These are phyloP conservation scores for Halichondria panicea DNA, from an alignment of 37 sponge, comb jelly and placozoan genomes.

Conservation along the genomic window DNA sequence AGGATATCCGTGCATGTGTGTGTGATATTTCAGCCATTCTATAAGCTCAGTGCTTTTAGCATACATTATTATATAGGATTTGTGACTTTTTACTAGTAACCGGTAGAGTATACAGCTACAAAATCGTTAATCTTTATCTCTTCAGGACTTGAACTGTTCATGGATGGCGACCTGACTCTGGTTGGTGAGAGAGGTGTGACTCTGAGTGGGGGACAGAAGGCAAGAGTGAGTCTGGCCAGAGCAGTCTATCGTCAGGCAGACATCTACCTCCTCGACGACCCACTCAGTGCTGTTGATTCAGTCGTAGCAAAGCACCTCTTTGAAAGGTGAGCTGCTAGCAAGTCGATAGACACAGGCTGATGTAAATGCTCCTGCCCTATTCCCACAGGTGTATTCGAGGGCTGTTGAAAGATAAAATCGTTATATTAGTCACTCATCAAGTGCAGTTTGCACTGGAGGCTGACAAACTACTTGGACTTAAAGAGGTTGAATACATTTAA, in stretches of 20 bases:
- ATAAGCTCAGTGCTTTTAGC: not conserved
- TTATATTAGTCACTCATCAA: conserved; percentile 85
- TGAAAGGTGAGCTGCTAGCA: conserved; percentile 54
- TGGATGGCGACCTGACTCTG: conserved; percentile 75
- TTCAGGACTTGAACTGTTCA: conserved; percentile 50
- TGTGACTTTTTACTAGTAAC: not conserved
- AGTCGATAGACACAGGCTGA: too few relatives aligned
- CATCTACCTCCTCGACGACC: conserved; percentile 82
- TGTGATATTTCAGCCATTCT: too few relatives aligned
- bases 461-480: conserved; percentile 70
- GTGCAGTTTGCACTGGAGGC: conserved; percentile 79
- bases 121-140: not conserved
- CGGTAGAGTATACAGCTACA: not conserved
- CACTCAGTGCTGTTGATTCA: conserved; percentile 85
- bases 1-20: too few relatives aligned
- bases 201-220: conserved; percentile 94
- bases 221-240: conserved; percentile 86
- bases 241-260: conserved; percentile 77
- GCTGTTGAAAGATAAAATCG: conserved; percentile 37
- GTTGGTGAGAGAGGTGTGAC: conserved; percentile 92
- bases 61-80: not conserved
- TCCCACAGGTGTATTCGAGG: conserved; percentile 49
- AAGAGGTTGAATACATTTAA: too few relatives aligned
- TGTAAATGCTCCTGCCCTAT: too few relatives aligned
- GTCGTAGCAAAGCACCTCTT: conserved; percentile 67